Conservation (phyloP, 2,888 invertebrate genomes). For the Cenopis cana region DNA sequence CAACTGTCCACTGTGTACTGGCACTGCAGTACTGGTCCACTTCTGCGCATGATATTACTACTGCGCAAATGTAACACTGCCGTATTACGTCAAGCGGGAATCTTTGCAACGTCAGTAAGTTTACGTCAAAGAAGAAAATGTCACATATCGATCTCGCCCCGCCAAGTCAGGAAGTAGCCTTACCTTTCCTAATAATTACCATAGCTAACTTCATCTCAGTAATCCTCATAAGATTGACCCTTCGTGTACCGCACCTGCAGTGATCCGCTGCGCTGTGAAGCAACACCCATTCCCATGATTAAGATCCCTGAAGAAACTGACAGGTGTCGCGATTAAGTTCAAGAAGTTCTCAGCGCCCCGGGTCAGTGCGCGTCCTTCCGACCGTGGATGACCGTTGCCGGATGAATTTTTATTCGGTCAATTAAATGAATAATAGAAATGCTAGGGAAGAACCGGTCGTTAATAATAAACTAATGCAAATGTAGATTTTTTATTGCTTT, state of each 20-base stretch:
- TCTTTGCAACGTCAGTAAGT: no score
- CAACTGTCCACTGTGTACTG: no score
- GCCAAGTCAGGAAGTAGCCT: no score
- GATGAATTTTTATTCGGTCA: slow-evolving; percentile 52
- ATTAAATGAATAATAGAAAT: slow-evolving; percentile 20
- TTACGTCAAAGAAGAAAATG: no score
- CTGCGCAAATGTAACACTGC: no score
- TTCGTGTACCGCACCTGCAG: slow-evolving; percentile 45
- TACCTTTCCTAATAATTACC: not conserved
- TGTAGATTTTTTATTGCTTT: not conserved
- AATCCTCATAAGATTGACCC: not conserved
- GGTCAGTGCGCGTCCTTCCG: slow-evolving; percentile 67
- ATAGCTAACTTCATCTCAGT: not conserved
- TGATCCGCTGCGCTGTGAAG: slow-evolving; percentile 47
- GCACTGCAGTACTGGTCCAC: no score
- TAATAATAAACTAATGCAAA: slow-evolving; percentile 1
- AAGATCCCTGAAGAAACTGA: slow-evolving; percentile 73
- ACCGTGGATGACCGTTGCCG: slow-evolving; percentile 74
- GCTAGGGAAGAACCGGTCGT: not conserved
- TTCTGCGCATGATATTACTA: no score
- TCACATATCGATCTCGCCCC: no score
- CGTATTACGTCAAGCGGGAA: no score
- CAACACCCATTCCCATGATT: slow-evolving; percentile 76
- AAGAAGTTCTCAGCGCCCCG: slow-evolving; percentile 78
- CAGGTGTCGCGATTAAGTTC: slow-evolving; percentile 82